Percentiles rank a stretch among this genome's conserved stretches.
These are phyloP conservation scores for Phalera bucephala DNA, from an alignment of 2,888 invertebrate species.

Conservation along the genomic window DNA sequence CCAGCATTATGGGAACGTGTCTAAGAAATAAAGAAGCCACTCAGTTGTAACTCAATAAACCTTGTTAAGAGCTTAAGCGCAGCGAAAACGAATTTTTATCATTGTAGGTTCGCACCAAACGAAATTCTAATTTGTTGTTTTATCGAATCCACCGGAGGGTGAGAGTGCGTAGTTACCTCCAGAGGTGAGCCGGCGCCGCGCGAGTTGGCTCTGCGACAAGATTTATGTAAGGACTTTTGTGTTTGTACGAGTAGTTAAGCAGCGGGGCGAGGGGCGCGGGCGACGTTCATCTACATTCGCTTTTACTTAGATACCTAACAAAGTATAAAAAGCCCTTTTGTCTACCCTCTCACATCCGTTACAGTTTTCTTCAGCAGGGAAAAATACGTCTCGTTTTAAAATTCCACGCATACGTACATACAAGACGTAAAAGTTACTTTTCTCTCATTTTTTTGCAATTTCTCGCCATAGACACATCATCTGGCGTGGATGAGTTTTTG, in stretches of 20 bases:
- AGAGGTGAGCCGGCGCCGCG: slow-evolving; percentile 65
- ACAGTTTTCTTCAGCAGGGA: slow-evolving; percentile 69
- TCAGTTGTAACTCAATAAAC: slow-evolving; percentile 54
- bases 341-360: slow-evolving; percentile 72
- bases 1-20: slow-evolving; percentile 31
- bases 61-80: slow-evolving; percentile 48
- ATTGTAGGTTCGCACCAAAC: slow-evolving; percentile 46
- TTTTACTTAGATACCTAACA: slow-evolving; percentile 71
- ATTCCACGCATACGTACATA: slow-evolving; percentile 59
- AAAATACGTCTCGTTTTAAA: slow-evolving; percentile 73
- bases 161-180: slow-evolving; percentile 60
- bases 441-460: slow-evolving; percentile 70
- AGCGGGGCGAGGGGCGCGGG: slow-evolving; percentile 49
- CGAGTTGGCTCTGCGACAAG: slow-evolving; percentile 70
- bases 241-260: slow-evolving; percentile 79
- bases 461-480: slow-evolving; percentile 81
- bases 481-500: slow-evolving; percentile 81
- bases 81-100: slow-evolving; percentile 57
- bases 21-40: slow-evolving; percentile 56
- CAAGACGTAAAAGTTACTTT: slow-evolving; percentile 55
- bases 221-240: slow-evolving; percentile 82
- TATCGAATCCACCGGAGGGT: slow-evolving; percentile 64
- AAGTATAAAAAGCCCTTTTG: slow-evolving; percentile 71
- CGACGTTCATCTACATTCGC: slow-evolving; percentile 75
- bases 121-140: slow-evolving; percentile 69